A percentile compares a stretch with the other conserved stretches of the same genome.
Conservation (phyloP, 1,140 invertebrate species). For the Watersipora subatra region DNA sequence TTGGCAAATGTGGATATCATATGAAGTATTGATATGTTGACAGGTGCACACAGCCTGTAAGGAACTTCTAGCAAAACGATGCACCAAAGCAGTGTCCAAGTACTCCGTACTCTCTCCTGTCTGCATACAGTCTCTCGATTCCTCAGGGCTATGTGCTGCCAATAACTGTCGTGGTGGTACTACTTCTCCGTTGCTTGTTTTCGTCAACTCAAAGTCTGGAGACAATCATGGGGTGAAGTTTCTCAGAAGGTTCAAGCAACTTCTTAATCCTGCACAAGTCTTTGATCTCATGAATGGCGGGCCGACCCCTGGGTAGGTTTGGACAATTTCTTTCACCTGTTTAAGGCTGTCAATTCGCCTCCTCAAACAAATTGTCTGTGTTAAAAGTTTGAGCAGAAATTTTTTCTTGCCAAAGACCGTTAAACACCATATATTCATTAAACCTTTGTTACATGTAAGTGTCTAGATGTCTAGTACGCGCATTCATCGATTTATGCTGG, state of each 20-base stretch:
- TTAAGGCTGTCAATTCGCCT: background rate
- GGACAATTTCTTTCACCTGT: too few species aligned
- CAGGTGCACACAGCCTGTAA: slow-evolving; percentile 73
- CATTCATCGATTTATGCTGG: too few species aligned
- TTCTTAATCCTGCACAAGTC: slow-evolving; percentile 90
- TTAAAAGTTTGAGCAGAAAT: slow-evolving; percentile 6
- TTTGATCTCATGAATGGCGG: slow-evolving; percentile 81
- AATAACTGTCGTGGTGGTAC: slow-evolving; percentile 59
- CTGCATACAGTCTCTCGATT: slow-evolving; percentile 68
- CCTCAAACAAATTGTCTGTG: slow-evolving; percentile 2
- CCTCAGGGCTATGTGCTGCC: slow-evolving; percentile 71
- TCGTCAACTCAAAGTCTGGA: slow-evolving; percentile 92
- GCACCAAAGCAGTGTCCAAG: slow-evolving; percentile 68
- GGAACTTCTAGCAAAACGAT: slow-evolving; percentile 46
- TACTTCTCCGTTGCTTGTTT: slow-evolving; percentile 77
- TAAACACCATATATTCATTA: too few species aligned
- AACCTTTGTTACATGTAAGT: too few species aligned
- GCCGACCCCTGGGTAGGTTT: slow-evolving; percentile 69
- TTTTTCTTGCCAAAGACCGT: background rate
- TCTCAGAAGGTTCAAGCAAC: slow-evolving; percentile 81
- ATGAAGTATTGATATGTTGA: too few species aligned
- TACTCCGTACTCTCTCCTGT: slow-evolving; percentile 86
- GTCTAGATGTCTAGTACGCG: too few species aligned
- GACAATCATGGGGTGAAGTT: slow-evolving; percentile 91
- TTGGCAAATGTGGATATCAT: too few species aligned